Base-by-base conservation (phyloP, 2,797 vertebrate genomes). In the Sebastes diaconus region DNA sequence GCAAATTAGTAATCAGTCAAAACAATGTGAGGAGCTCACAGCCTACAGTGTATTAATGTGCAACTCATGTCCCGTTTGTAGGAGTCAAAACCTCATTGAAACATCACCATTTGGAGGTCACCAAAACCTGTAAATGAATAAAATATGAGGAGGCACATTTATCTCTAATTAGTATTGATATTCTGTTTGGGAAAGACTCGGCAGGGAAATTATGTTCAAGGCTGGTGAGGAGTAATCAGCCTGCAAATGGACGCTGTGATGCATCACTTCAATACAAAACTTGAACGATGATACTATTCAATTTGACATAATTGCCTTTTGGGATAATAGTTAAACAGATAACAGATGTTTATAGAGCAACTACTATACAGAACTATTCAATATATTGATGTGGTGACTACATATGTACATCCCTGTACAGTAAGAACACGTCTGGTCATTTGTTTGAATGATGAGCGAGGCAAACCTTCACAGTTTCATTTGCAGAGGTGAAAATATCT, bases 81-180 rank as follows among this genome's bases (percentile, higher is more conserved):
- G 69, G 39, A 59, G 70, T 77, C 32, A 66, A 83, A 83, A 81
- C 27, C 72, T 64, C 42, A 75, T 1, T 60, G 36, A 73, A 59
- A 69, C 60, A 67, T 55, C 27, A 5, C n/a, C 32, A 68, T 71
- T 79, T 81, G 54, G 76, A 87, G 80, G 72, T 84, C 73, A 84
- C 39, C 67, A 75, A 50, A 90, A 86, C 32, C 34, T 74, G 25
- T 16, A 61, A 76, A 84, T 85, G 70, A 91, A 90, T 88, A 77
- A 87, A 84, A 89, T 85, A 88, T 80, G 76, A 90, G 80, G 57
- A 8, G 42, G 63, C 46, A 30, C 55, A 63, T 86, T 88, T 36
- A 67, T 84, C 64, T 88, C 64, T 90, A 84, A 87, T 90, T 86
- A 80, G 52, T 83, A 84, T 73, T 74, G 85, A 73, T 84, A 75